Evolutionary conservation across 2,113 vertebrate species (phyloP).

Genomic region (Neotragus moschatus): DNA sequence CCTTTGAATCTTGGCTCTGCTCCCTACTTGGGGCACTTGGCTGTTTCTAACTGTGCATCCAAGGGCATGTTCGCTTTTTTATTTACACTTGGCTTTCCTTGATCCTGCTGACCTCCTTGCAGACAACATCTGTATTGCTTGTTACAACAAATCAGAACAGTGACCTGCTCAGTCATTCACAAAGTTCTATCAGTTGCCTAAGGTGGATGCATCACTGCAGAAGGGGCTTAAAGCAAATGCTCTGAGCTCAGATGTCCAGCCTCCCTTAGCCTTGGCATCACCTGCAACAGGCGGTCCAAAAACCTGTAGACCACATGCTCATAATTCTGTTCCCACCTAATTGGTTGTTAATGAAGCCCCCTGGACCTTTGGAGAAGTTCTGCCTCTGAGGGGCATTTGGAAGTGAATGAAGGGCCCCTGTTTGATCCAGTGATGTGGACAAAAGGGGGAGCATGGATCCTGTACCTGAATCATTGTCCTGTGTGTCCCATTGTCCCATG

Average conservation of each 20-base stretch:
- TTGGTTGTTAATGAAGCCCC: neutral
- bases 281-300: neutral
- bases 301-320: neutral
- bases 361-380: neutral
- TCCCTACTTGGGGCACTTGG: neutral
- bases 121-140: slow-evolving; percentile 16
- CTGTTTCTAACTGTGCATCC: neutral
- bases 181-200: neutral
- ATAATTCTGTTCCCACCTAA: neutral
- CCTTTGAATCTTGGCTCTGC: neutral
- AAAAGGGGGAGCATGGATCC: neutral
- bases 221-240: neutral
- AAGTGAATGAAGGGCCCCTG: neutral
- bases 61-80: neutral
- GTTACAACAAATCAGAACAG: slow-evolving; percentile 6
- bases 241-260: neutral
- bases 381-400: neutral
- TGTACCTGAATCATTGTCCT: neutral
- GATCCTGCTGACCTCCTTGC: slow-evolving; percentile 10
- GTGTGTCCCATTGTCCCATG: neutral
- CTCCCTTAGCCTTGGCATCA: neutral
- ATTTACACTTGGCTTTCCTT: neutral
- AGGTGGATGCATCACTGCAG: neutral
- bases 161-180: slow-evolving; percentile 13
- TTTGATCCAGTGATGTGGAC: neutral